phyloP scores from a whole-genome alignment of 2,113 vertebrate species.

The Aegithalos caudatus region DNA sequence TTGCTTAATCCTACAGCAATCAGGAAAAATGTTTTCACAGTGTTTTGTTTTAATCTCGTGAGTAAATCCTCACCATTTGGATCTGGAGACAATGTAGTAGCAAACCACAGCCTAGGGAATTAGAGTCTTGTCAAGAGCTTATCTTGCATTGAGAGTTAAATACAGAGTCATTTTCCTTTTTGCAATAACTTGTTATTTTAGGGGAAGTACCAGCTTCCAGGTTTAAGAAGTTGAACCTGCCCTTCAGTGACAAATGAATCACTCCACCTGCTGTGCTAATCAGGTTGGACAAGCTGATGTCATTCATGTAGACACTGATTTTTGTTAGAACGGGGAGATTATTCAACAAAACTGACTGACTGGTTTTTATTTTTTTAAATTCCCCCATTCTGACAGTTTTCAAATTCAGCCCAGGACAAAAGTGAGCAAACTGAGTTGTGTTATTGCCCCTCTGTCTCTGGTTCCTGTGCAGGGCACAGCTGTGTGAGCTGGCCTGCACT shows the following conservation, averaged over 20 bases:
- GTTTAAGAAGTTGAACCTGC: not conserved
- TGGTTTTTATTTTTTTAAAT: not conserved
- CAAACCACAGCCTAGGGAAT: not conserved
- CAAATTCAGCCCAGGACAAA: not conserved
- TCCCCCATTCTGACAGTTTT: not conserved
- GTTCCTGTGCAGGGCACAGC: not conserved
- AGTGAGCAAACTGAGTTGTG: not conserved
- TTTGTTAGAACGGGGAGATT: not conserved
- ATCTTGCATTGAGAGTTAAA: not conserved
- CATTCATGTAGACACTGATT: not conserved
- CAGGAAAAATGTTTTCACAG: not conserved
- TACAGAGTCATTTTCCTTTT: not conserved
- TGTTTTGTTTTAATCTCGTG: not conserved
- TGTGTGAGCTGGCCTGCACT: not conserved
- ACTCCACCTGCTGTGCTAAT: not conserved
- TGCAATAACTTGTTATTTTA: not conserved
- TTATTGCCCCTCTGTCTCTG: not conserved
- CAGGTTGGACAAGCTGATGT: not conserved
- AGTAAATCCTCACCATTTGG: not conserved
- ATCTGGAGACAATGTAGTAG: not conserved
- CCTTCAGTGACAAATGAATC: not conserved
- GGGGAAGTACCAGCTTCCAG: not conserved
- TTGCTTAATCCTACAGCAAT: not conserved
- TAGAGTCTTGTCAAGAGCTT: constrained; percentile 3
- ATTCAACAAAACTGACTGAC: not conserved